phyloP scores from a whole-genome alignment of 2,797 vertebrate species.

The Sebastes vulpes region DNA sequence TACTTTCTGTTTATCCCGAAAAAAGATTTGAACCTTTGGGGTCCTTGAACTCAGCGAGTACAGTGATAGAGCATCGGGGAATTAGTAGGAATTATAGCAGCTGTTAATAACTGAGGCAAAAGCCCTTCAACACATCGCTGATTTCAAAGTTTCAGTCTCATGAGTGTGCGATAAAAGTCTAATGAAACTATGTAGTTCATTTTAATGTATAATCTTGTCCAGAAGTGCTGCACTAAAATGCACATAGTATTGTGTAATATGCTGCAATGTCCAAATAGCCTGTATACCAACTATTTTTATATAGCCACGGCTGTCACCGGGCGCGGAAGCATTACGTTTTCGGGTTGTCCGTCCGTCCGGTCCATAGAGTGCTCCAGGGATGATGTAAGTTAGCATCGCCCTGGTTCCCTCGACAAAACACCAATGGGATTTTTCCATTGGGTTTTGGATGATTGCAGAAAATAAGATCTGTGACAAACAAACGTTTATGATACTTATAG shows the following conservation, averaged over 20 bases:
- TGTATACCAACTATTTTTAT: neutral
- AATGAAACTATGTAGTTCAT: neutral
- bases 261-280: neutral
- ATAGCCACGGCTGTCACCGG: too few relatives aligned
- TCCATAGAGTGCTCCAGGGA: too few relatives aligned
- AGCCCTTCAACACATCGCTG: neutral
- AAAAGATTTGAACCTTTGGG: neutral
- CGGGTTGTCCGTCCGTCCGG: too few relatives aligned
- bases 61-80: too few relatives aligned
- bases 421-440: too few relatives aligned
- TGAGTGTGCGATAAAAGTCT: neutral
- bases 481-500: too few relatives aligned
- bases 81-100: neutral
- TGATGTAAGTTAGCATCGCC: too few relatives aligned
- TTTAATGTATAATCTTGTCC: neutral
- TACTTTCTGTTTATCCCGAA: neutral
- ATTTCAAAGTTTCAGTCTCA: neutral
- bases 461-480: too few relatives aligned
- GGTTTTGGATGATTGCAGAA: too few relatives aligned
- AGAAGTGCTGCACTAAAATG: neutral
- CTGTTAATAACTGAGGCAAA: too few relatives aligned
- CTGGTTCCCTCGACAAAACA: too few relatives aligned
- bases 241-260: neutral
- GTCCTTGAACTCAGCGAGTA: neutral
- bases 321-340: too few relatives aligned